These are phyloP conservation scores for Laodelphax striatellus DNA, from an alignment of 1,140 invertebrate genomes.

Conservation along the genomic window DNA sequence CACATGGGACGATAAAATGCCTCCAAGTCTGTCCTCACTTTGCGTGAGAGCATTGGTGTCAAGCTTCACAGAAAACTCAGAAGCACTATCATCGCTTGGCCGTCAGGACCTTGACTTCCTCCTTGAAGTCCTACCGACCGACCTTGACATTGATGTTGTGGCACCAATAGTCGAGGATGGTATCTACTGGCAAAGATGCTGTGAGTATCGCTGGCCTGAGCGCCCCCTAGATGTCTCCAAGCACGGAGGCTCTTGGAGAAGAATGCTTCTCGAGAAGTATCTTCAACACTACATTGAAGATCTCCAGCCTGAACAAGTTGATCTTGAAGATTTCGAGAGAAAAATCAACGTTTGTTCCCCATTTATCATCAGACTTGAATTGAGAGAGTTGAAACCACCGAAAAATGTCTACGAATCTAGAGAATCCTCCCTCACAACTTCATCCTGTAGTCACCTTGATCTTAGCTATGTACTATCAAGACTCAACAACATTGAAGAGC, in stretches of 20 bases:
- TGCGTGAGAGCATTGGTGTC: conserved; percentile 25
- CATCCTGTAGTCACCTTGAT: conserved; percentile 2
- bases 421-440: not conserved
- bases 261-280: conserved; percentile 27
- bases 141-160: conserved; percentile 30
- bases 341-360: conserved; percentile 23
- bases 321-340: conserved; percentile 28
- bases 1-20: conserved; percentile 4
- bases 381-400: conserved; percentile 28
- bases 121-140: conserved; percentile 30
- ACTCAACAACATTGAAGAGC: conserved; percentile 6
- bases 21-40: conserved; percentile 11
- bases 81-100: not conserved
- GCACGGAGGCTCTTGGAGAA: conserved; percentile 24
- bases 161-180: conserved; percentile 28
- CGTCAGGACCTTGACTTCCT: conserved; percentile 26
- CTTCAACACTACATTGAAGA: conserved; percentile 27
- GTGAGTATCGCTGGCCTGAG: conserved; percentile 26
- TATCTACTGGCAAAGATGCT: conserved; percentile 32
- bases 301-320: conserved; percentile 28
- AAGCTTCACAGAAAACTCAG: conserved; percentile 4
- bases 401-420: conserved; percentile 1
- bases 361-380: conserved; percentile 25
- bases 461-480: not conserved
- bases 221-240: conserved; percentile 24